Base-by-base conservation (phyloP, 2,888 invertebrate species). In the Metacarcinus magister region DNA sequence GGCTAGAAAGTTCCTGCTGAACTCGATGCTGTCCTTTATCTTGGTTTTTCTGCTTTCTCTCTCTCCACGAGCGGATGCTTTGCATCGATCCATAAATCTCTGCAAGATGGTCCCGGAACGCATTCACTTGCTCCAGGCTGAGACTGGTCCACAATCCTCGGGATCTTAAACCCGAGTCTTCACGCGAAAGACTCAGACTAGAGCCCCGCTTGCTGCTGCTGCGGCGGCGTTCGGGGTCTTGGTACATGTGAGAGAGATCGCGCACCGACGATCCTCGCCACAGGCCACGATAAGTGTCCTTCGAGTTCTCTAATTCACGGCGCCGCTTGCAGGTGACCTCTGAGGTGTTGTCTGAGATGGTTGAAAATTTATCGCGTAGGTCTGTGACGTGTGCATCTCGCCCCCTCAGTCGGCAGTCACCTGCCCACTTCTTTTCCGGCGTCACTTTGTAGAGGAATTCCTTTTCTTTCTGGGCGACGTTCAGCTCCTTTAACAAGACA, bases 81-180 rank as follows among this genome's bases (percentile, higher is more conserved):
- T 97, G 97, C 97, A 97, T 97, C 13, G 97, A 97, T 19, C 97
- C 97, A n/a, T 97, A 97, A 48, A 97, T 97, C 48, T 97, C 97
- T 10, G 96, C 95, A 28, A 97, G 95, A 43, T 97, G 97, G 87
- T 97, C 97, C n/a, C 96, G 96, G n/a, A 97, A 95, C n/a, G 97
- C 97, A 93, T 96, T 97, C 13, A 97, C 96, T 96, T 97, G 97
- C 94, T 97, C 97, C 89, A 97, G 92, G 39, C 97, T 97, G 75
- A 97, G 93, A 67, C 97, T 97, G 19, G 97, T 97, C 97, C 97
- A 97, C 46, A 97, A 95, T n/a, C 97, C 97, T 32, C 96, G 93
- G 60, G 95, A 82, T 92, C 96, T 96, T 32, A 96, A 92, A 90
- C 95, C 93, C 10, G 96, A 94, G 39, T 95, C 95, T 94, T 97